A percentile compares a stretch with the other conserved stretches of the same genome.
Conservation (phyloP, 2,888 invertebrate species). For the Acleris holmiana region DNA sequence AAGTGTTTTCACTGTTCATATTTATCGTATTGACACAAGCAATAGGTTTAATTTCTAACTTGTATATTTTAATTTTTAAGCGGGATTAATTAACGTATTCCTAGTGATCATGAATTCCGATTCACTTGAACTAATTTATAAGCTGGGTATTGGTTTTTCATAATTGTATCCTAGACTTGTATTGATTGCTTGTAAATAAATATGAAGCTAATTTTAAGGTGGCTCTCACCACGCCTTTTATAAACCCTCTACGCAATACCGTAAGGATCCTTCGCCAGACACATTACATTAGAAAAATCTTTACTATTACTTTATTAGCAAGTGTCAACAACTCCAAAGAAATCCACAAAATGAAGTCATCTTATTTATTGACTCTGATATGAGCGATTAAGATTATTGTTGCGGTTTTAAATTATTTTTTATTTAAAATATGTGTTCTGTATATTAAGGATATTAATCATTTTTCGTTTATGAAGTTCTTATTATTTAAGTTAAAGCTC, state of each 20-base stretch:
- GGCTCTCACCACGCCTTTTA: constrained; percentile 14
- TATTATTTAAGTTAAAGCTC: constrained; percentile 69
- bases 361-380: constrained; percentile 80
- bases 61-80: constrained; percentile 34
- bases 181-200: constrained; percentile 31
- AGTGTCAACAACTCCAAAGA: constrained; percentile 61
- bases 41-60: constrained; percentile 28
- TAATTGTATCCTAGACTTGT: constrained; percentile 23
- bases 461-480: constrained; percentile 62
- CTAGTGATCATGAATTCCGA: constrained; percentile 29
- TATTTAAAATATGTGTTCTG: constrained; percentile 73
- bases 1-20: constrained; percentile 33
- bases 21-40: constrained; percentile 35
- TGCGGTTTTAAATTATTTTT: constrained; percentile 78
- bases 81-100: constrained; percentile 31
- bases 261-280: constrained; percentile 16
- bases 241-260: constrained; percentile 12
- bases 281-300: constrained; percentile 18
- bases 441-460: constrained; percentile 75
- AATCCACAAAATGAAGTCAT: constrained; percentile 73
- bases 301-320: constrained; percentile 27
- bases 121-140: constrained; percentile 25
- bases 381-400: constrained; percentile 72
- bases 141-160: constrained; percentile 31
- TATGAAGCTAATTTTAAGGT: constrained; percentile 1